Conservation (phyloP, 2,888 invertebrate genomes). For the Pyralis farinalis region DNA sequence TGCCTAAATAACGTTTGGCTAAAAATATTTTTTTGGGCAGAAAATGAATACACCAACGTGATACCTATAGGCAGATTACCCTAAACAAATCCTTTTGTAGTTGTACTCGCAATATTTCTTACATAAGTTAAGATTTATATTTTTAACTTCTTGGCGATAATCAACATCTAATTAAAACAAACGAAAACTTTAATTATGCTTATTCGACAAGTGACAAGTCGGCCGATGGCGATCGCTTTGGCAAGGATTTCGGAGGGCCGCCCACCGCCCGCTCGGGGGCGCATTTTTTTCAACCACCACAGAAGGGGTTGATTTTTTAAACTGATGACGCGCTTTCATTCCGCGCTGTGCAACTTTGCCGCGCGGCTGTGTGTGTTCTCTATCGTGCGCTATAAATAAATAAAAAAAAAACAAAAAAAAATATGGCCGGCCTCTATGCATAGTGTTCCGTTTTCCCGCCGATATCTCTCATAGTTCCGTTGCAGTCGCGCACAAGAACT, state of each 20-base stretch:
- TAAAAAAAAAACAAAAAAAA: constrained; percentile 53
- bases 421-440: constrained; percentile 68
- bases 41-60: too few relatives aligned
- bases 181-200: constrained; percentile 77
- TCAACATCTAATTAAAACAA: constrained; percentile 55
- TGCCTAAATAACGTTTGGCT: too few relatives aligned
- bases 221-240: constrained; percentile 75
- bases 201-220: constrained; percentile 79
- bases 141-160: constrained; percentile 13
- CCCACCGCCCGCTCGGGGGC: constrained; percentile 64
- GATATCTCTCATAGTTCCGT: constrained; percentile 59
- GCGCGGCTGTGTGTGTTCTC: constrained; percentile 76
- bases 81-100: too few relatives aligned
- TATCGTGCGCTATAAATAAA: constrained; percentile 69
- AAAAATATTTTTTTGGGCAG: too few relatives aligned
- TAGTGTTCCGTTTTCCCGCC: constrained; percentile 65
- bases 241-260: constrained; percentile 75
- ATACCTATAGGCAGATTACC: too few relatives aligned
- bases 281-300: constrained; percentile 75
- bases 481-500: constrained; percentile 46
- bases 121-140: too few relatives aligned
- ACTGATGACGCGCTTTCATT: constrained; percentile 83
- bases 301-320: constrained; percentile 82
- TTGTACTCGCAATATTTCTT: too few relatives aligned
- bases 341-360: constrained; percentile 78